Percentiles rank a stretch among this genome's conserved stretches.
Conservation (phyloP, 2,888 invertebrate species). For the Neria commutata region DNA sequence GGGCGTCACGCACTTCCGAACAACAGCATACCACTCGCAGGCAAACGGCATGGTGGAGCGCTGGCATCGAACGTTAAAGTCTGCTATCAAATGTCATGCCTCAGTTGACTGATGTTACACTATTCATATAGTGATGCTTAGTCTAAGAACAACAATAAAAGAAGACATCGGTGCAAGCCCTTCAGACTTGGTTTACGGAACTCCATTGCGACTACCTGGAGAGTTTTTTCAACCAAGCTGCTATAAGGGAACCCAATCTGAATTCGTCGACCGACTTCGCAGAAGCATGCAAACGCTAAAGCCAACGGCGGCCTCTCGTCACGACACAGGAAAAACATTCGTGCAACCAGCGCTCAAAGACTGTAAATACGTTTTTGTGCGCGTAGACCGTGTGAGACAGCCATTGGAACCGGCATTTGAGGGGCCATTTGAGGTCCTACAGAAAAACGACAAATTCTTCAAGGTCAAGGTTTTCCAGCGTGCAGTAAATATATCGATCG, state of each 20-base stretch:
- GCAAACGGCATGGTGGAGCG: neutral
- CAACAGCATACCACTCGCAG: neutral
- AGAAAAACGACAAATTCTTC: conserved; percentile 1
- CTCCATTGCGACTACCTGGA: neutral
- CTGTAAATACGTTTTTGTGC: conserved; percentile 1
- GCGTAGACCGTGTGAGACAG: neutral
- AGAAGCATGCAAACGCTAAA: neutral
- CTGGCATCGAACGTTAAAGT: neutral
- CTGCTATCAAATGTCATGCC: neutral
- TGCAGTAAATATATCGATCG: neutral
- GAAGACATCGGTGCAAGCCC: neutral
- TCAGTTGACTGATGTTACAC: neutral
- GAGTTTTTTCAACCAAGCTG: neutral
- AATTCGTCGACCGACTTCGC: neutral
- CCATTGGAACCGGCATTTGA: conserved; percentile 6
- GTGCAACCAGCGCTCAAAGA: neutral
- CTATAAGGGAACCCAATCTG: neutral
- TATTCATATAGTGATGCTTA: neutral
- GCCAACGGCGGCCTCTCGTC: neutral
- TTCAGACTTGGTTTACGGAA: neutral
- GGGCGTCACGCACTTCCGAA: neutral
- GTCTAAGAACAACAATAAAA: neutral
- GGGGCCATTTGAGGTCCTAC: conserved; percentile 11
- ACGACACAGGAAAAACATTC: neutral
- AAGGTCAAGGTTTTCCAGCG: no score